Base-by-base conservation (phyloP, 2,888 invertebrate genomes). In the Podabrus alpinus region DNA sequence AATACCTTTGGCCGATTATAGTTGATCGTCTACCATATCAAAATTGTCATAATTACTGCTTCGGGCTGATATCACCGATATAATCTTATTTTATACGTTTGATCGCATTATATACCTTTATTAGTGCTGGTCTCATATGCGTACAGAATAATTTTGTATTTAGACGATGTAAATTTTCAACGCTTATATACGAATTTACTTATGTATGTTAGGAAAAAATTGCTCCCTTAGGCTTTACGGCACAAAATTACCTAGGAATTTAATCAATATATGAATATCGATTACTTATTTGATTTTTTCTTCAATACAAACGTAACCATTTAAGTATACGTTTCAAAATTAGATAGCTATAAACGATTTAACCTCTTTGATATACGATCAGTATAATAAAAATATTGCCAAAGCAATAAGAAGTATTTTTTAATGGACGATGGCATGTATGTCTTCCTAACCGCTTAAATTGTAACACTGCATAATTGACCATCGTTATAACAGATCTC, bases 81-180 rank as follows among this genome's bases (percentile, higher is more conserved):
- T 79, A 80, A 82, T 83, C 82, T 82, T 77, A 79, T 80, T 81
- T 80, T 78, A 78, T 83, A 79, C 80, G 78, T 80, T 82, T 81
- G 81, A 80, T 80, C 80, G 80, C 78, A 80, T 81, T 80, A 78
- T 80, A 75, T 79, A 72, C 78, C 76, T 78, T 78, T 78, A 80
- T 79, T 80, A 80, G 75, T n/a, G n/a, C 68, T 66, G 25, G 71
- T 71, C 71, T 71, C 70, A 21, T 19, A 67, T 60, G 70, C 77
- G 73, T 69, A 71, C 68, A 17, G 70, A 72, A 75, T 69, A 75
- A 73, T 73, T 69, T 69, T 29, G 67, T 71, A 66, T 67, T 16
- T 66, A 74, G 69, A 76, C 61, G 66, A 67, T 66, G 69, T 71
- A 15, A 72, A 74, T 74, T 77, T 68, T 69, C 71, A 70, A 75